These are phyloP conservation scores for Cenopis cana DNA, from an alignment of 2,888 invertebrate genomes.

Conservation along the genomic window DNA sequence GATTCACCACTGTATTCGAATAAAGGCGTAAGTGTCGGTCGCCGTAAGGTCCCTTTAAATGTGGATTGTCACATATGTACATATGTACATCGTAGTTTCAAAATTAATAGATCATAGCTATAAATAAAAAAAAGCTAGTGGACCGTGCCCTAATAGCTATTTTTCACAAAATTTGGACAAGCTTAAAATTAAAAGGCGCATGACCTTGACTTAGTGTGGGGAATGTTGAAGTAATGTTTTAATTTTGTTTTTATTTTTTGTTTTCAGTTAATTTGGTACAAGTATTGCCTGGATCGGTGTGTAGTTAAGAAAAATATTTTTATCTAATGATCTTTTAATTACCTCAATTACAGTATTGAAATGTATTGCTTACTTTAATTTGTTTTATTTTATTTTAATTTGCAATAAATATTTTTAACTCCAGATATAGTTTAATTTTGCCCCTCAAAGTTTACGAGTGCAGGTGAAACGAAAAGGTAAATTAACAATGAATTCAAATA, in stretches of 20 bases:
- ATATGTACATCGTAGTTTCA: too few relatives aligned
- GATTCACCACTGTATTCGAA: too few relatives aligned
- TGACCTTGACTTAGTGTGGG: constrained; percentile 3
- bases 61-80: too few relatives aligned
- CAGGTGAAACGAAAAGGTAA: constrained; percentile 42
- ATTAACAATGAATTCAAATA: constrained; percentile 19
- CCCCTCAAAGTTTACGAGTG: constrained; percentile 16
- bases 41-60: too few relatives aligned
- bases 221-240: constrained; percentile 49
- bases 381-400: constrained; percentile 53
- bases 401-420: constrained; percentile 59
- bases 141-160: background rate
- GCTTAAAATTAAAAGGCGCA: constrained; percentile 3
- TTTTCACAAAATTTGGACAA: background rate
- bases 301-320: constrained; percentile 58
- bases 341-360: constrained; percentile 43
- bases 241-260: constrained; percentile 67
- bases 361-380: constrained; percentile 48
- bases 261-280: constrained; percentile 82
- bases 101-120: too few relatives aligned
- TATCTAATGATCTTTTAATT: constrained; percentile 19
- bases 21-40: too few relatives aligned
- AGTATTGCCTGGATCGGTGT: constrained; percentile 78
- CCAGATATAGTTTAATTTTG: constrained; percentile 34
- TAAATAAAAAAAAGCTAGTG: too few relatives aligned